Evolutionary conservation across 2,113 vertebrate genomes (phyloP), one percentile per base, ranked within the genome.

Genomic region (Pachypanchax playfairii): DNA sequence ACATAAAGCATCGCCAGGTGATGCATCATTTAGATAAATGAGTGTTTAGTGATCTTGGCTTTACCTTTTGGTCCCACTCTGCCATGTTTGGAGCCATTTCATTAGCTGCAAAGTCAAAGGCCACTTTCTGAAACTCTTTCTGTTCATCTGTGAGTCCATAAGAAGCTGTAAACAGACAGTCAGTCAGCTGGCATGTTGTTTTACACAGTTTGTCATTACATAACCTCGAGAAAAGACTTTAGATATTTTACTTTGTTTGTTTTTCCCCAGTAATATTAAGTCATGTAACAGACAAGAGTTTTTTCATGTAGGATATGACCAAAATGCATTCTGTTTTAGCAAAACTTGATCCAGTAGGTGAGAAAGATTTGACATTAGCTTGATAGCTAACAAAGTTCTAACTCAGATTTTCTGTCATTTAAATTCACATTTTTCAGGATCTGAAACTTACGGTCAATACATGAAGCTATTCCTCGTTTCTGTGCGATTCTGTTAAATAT

Each of bases 71-170:
- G 81, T 99, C 97, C 96, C 97, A 99, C 64, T 95, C 93, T 0
- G 94, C 93, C 96, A 98, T 98, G 79, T 94, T 74, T 31, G 96
- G 97, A 74, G 95, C 90, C 96, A 99, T 98, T 88, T 99, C 97
- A 65, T 90, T 95, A 76, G 94, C 70, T 62, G 96, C 97, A 85
- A 99, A 99, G 79, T 96, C 94, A 75, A 99, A 92, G 28, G 97
- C 97, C 65, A 98, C 92, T 79, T 96, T 98, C 73, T 99, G 97
- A 87, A 98, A 98, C 62, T 94, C 96, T 75, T 94, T 97, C 83
- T 99, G 97, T 48, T 98, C 96, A 75, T 98, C 96, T 59, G 92
- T 91, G 63, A 99, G 92, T 53, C 97, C 97, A 0, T 88, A 0
- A 1, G 95, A 91, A 48, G 95, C 97, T 99, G 65, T 57, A 47